Evolutionary conservation across 2,888 invertebrate genomes (phyloP).

Genomic region (Cistogaster globosa): DNA sequence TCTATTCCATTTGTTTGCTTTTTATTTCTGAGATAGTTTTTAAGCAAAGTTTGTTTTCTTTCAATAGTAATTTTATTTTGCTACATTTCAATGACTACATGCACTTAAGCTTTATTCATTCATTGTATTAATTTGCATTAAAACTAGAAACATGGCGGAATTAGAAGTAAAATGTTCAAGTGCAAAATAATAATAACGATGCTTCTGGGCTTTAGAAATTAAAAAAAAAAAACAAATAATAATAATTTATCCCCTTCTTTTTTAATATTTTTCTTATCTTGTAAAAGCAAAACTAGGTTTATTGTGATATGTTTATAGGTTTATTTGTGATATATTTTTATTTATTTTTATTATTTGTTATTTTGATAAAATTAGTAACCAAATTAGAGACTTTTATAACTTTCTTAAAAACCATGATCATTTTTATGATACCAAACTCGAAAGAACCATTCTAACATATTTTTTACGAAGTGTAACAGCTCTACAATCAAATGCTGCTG

Average conservation of each 20-base stretch:
- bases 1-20: not conserved
- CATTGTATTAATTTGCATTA: not conserved
- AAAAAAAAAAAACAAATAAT: not conserved
- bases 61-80: not conserved
- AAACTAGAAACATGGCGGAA: not conserved
- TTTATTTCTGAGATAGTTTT: not conserved
- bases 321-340: no score
- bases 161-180: constrained; percentile 16
- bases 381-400: no score
- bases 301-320: no score
- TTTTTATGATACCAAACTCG: no score
- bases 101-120: not conserved
- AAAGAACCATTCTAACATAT: no score
- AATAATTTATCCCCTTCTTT: constrained; percentile 29
- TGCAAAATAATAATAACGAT: not conserved
- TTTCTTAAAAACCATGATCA: no score
- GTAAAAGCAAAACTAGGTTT: no score
- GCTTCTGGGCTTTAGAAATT: not conserved
- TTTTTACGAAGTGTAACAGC: no score
- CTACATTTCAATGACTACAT: constrained; percentile 21
- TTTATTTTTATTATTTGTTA: no score
- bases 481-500: no score
- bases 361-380: no score
- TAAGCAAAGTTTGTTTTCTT: not conserved
- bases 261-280: no score